These are phyloP conservation scores for Apeltes quadracus DNA, from an alignment of 2,113 vertebrate species.

Conservation along the genomic window DNA sequence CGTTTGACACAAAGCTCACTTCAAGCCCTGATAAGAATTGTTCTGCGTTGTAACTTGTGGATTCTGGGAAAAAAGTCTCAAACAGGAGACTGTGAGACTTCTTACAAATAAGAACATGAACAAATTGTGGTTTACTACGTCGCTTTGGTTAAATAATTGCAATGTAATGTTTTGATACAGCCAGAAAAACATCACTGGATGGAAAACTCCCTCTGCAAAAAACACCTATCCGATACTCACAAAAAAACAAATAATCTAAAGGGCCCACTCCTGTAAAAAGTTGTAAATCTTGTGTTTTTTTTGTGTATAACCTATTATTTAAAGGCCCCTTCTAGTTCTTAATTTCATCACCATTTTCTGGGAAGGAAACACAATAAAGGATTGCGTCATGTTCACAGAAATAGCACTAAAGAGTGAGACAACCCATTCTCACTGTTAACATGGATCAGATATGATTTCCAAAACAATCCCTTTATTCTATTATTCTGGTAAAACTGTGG, in stretches of 20 bases:
- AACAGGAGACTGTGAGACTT: not conserved
- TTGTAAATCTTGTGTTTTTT: not conserved
- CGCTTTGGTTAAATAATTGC: too few species aligned
- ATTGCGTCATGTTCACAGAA: not conserved
- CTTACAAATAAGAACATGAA: slow-evolving; percentile 16
- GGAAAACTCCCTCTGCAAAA: slow-evolving; percentile 12
- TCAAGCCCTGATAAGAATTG: not conserved
- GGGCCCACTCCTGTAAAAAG: slow-evolving; percentile 13
- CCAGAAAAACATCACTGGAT: slow-evolving; percentile 9
- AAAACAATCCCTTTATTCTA: not conserved
- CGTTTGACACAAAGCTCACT: not conserved
- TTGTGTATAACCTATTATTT: too few species aligned
- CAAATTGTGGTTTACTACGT: not conserved
- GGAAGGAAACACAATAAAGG: not conserved
- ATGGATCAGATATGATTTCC: not conserved
- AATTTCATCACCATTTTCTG: too few species aligned
- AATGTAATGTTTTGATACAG: not conserved
- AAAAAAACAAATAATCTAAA: not conserved
- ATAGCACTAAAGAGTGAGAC: not conserved
- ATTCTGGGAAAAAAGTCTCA: slow-evolving; percentile 6
- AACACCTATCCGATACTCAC: slow-evolving; percentile 10
- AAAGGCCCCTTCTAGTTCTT: too few species aligned
- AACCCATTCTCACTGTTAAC: not conserved
- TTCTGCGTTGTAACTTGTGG: not conserved
- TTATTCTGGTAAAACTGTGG: not conserved